phyloP scores from a whole-genome alignment of 2,113 vertebrate genomes.

The Phodopus roborovskii region DNA sequence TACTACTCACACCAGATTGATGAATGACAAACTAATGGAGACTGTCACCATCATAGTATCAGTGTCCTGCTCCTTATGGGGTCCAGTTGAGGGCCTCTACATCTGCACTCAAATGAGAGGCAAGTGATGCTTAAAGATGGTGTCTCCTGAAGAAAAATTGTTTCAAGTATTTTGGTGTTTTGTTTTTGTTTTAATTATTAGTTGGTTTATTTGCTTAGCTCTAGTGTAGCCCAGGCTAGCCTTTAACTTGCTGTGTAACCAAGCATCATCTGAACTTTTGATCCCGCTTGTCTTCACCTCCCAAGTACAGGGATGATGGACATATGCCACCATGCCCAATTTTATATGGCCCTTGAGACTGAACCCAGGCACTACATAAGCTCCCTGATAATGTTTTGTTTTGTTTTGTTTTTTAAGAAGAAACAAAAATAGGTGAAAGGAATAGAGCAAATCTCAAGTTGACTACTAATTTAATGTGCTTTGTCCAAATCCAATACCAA shows the following conservation, averaged over 20 bases:
- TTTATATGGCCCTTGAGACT: neutral
- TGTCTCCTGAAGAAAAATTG: neutral
- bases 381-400: neutral
- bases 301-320: neutral
- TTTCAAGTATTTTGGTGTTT: neutral
- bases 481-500: conserved; percentile 32
- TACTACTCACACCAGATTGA: neutral
- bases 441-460: neutral
- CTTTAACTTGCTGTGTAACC: neutral
- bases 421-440: neutral
- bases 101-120: neutral
- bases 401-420: neutral
- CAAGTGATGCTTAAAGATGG: neutral
- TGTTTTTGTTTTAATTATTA: neutral
- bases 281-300: neutral
- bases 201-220: neutral
- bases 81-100: no score
- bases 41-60: no score
- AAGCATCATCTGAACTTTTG: neutral
- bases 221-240: neutral
- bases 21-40: neutral
- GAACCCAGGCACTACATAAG: neutral
- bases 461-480: conserved; percentile 14
- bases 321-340: neutral
- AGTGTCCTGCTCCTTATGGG: neutral